Evolutionary conservation across 2,113 vertebrate genomes (phyloP).

Genomic region (Melanotaenia duboulayi): DNA sequence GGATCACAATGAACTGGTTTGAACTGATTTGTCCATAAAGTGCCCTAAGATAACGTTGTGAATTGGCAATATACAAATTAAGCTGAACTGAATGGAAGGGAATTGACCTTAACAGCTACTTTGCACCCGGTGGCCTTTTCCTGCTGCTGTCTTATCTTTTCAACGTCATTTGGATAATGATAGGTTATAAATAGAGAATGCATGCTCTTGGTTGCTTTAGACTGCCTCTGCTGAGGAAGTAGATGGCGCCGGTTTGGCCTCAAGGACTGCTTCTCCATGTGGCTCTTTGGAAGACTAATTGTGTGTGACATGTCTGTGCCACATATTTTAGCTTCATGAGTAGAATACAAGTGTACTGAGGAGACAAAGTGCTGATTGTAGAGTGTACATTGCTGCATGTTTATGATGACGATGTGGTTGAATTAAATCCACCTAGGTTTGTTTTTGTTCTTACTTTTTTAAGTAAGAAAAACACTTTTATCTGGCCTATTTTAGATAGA

Average conservation of each 20-base stretch:
- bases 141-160: constrained; percentile 59
- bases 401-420: background rate
- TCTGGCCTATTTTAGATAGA: too few species aligned
- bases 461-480: too few species aligned
- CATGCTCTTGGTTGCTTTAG: constrained; percentile 32
- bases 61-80: too few species aligned
- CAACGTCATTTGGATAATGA: constrained; percentile 60
- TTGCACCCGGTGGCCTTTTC: constrained; percentile 31
- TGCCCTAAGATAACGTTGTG: too few species aligned
- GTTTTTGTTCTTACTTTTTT: too few species aligned
- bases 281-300: constrained; percentile 53
- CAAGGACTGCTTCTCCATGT: constrained; percentile 52
- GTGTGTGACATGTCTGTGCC: constrained; percentile 48
- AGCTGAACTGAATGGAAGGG: too few species aligned
- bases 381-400: background rate
- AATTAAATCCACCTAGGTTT: background rate
- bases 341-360: constrained; percentile 15
- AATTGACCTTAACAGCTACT: background rate
- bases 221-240: constrained; percentile 65
- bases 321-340: constrained; percentile 29
- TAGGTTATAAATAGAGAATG: constrained; percentile 67
- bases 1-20: too few species aligned
- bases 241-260: constrained; percentile 63
- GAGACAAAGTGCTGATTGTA: background rate
- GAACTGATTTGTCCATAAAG: too few species aligned